Evolutionary conservation across 2,113 vertebrate species (phyloP).

Genomic region (Scomber scombrus): DNA sequence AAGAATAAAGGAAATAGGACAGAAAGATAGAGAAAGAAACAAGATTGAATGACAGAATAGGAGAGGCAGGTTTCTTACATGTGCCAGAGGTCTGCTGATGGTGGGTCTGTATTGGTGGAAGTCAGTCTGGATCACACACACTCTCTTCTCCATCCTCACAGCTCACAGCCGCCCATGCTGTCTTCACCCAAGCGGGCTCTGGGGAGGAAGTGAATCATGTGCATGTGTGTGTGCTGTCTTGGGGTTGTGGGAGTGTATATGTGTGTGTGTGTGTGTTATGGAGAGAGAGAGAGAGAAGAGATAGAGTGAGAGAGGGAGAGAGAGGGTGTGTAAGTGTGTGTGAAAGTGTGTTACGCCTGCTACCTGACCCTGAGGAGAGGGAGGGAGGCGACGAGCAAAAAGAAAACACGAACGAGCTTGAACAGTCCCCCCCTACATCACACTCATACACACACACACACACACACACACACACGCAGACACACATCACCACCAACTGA

Average conservation of each 20-base stretch:
- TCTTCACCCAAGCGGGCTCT: constrained; percentile 68
- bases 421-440: constrained; percentile 28
- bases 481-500: constrained; percentile 48
- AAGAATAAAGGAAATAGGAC: background rate
- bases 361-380: constrained; percentile 82
- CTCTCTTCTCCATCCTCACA: constrained; percentile 87
- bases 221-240: constrained; percentile 48
- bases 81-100: constrained; percentile 72
- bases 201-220: constrained; percentile 68
- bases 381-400: constrained; percentile 71
- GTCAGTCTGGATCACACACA: constrained; percentile 89
- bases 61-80: constrained; percentile 76
- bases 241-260: constrained; percentile 49
- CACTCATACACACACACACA: constrained; percentile 20
- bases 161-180: constrained; percentile 78
- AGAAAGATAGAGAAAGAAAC: background rate
- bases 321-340: constrained; percentile 29
- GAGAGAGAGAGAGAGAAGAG: constrained; percentile 5
- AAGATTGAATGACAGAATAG: background rate
- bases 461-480: constrained; percentile 30
- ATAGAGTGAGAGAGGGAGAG: constrained; percentile 14
- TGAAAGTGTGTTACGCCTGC: constrained; percentile 68
- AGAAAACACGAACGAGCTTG: constrained; percentile 78
- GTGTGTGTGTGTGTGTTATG: background rate
- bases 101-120: constrained; percentile 87